Evolutionary conservation across 37 sponge, comb jelly and placozoan species (phyloP).

Genomic region (Bolinopsis microptera): DNA sequence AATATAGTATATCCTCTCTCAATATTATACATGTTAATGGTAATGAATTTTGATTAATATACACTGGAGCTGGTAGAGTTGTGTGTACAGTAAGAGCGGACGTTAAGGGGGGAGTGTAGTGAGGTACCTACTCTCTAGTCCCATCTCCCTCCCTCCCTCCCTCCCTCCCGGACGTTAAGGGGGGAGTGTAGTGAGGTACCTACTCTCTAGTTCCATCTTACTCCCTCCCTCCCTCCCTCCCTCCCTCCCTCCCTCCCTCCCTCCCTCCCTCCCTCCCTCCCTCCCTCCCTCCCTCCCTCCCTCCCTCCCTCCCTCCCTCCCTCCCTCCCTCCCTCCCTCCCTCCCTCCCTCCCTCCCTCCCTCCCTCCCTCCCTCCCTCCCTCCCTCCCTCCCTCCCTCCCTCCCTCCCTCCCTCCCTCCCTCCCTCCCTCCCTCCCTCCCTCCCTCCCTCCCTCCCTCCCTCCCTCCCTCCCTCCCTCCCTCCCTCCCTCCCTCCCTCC

Average conservation of each 20-base stretch:
- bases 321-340: background rate
- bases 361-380: too few relatives aligned
- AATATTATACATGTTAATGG: constrained; percentile 33
- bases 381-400: too few relatives aligned
- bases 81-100: too few relatives aligned
- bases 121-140: too few relatives aligned
- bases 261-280: background rate
- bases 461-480: too few relatives aligned
- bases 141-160: background rate
- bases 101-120: too few relatives aligned
- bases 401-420: too few relatives aligned
- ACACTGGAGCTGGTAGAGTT: too few relatives aligned
- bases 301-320: background rate
- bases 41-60: constrained; percentile 41
- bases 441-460: too few relatives aligned
- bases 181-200: background rate
- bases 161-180: background rate
- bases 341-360: background rate
- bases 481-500: too few relatives aligned
- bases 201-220: background rate
- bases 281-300: background rate
- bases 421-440: too few relatives aligned
- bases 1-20: background rate
- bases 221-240: background rate
- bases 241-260: background rate